Percentiles rank a stretch among this genome's conserved stretches.
Evolutionary conservation across 23 tunicate genomes (phyloP).

Genomic region (Halocynthia aurantium): DNA sequence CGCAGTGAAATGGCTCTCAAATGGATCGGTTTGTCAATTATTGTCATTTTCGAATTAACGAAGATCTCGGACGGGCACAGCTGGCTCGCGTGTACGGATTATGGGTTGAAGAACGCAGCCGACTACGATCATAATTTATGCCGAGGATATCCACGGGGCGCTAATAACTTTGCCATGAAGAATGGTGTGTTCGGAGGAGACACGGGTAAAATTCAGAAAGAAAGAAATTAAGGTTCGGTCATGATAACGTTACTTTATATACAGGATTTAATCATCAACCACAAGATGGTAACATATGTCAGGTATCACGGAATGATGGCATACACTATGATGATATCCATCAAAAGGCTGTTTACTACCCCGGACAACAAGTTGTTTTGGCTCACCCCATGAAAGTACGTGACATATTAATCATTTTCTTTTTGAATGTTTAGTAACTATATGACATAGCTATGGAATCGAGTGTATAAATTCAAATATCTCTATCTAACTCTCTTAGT

Average conservation of each 20-base stretch:
- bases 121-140: conserved; percentile 15
- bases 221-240: neutral
- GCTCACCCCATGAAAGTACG: conserved; percentile 98
- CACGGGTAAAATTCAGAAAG: conserved; percentile 5
- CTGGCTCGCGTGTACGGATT: conserved; percentile 40
- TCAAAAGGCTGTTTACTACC: conserved; percentile 81
- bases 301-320: conserved; percentile 13
- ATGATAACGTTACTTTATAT: neutral
- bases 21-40: no score
- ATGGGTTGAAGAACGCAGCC: conserved; percentile 23
- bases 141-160: conserved; percentile 30
- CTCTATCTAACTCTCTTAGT: no score
- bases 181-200: conserved; percentile 7
- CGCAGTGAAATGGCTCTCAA: no score
- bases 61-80: neutral
- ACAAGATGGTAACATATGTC: conserved; percentile 22
- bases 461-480: no score
- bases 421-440: no score
- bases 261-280: conserved; percentile 65
- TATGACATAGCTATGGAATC: no score
- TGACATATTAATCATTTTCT: no score
- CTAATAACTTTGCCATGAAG: conserved; percentile 2
- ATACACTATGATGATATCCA: conserved; percentile 31
- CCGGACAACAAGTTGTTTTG: conserved; percentile 97
- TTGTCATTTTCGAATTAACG: no score